Evolutionary conservation across 2,888 invertebrate genomes (phyloP).

Genomic region (Nesidiocoris tenuis): DNA sequence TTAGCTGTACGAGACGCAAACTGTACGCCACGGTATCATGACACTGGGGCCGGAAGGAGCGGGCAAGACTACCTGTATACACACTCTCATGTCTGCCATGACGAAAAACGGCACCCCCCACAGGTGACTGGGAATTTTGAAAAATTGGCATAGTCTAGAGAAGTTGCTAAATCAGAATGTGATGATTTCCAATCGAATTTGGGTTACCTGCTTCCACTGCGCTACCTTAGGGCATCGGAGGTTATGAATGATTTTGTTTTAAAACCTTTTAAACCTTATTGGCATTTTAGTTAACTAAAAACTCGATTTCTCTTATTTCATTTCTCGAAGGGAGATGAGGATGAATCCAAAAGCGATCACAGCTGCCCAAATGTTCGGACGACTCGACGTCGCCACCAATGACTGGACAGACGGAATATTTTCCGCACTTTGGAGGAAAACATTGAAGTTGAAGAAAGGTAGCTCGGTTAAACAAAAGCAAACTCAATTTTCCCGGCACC

Average conservation of each 20-base stretch:
- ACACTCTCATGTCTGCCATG: slow-evolving; percentile 85
- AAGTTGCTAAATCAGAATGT: slow-evolving; percentile 10
- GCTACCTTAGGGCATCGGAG: no score
- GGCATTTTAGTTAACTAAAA: no score
- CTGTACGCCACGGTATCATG: slow-evolving; percentile 95
- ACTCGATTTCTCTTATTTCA: no score
- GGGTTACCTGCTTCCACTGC: no score
- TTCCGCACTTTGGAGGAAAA: slow-evolving; percentile 93
- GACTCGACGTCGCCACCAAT: slow-evolving; percentile 93
- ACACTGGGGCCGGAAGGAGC: slow-evolving; percentile 91
- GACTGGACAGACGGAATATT: slow-evolving; percentile 99
- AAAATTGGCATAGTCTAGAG: no score
- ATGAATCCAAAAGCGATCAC: slow-evolving; percentile 99
- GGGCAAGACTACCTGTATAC: slow-evolving; percentile 90
- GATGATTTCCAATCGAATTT: no score
- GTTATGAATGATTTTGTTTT: no score
- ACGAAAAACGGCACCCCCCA: slow-evolving; percentile 81
- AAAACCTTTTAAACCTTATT: no score
- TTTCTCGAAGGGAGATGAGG: slow-evolving; percentile 90
- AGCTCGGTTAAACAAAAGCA: no score
- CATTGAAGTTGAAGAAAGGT: slow-evolving; percentile 80
- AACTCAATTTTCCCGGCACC: neutral
- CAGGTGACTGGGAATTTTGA: slow-evolving; percentile 60
- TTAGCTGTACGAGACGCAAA: slow-evolving; percentile 89
- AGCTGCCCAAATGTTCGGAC: slow-evolving; percentile 95